Base-by-base conservation (phyloP, 2,113 vertebrate genomes). In the Bostrychus sinensis region DNA sequence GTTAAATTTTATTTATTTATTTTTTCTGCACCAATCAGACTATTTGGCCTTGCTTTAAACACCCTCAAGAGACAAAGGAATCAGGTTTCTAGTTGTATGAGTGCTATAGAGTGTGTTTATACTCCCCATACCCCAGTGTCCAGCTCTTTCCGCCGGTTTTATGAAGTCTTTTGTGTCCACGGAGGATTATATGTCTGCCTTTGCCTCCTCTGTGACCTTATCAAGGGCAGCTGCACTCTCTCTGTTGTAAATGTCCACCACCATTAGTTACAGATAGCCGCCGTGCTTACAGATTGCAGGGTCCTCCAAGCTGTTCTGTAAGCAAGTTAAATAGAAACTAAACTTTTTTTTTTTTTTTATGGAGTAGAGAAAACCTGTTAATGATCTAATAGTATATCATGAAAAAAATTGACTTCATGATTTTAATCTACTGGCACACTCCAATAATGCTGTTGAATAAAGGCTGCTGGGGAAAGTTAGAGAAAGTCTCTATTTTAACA, bases 1-100 rank as follows among this genome's bases (percentile, higher is more conserved):
- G 28, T 4, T 54, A 38, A 55, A 56, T 36, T n/a, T n/a, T n/a
- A n/a, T n/a, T n/a, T n/a, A n/a, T n/a, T n/a, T n/a, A n/a, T n/a
- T 51, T 37, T 16, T 20, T 66, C 39, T 39, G 13, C 5, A 53
- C 55, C 58, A 74, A 23, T 62, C 38, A 46, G 34, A 63, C n/a
- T 50, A 65, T 25, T 48, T 72, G 56, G 69, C 62, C 22, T 69
- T 30, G 3, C 5, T 69, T 56, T 23, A 37, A 17, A 25, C 22
- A 66, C 55, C 17, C 56, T 46, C 67, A 1, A 55, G 66, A 41
- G 62, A 51, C 17, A 72, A 60, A 59, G 56, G 20, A 62, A 64
- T 39, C 66, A 62, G 70, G 38, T 10, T 75, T 59, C 3, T 51
- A 42, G 61, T 70, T 43, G n/a, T 7, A 32, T 43, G 38, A 63